Conservation (phyloP, 2,888 invertebrate genomes). For the Athetis lepigone region DNA sequence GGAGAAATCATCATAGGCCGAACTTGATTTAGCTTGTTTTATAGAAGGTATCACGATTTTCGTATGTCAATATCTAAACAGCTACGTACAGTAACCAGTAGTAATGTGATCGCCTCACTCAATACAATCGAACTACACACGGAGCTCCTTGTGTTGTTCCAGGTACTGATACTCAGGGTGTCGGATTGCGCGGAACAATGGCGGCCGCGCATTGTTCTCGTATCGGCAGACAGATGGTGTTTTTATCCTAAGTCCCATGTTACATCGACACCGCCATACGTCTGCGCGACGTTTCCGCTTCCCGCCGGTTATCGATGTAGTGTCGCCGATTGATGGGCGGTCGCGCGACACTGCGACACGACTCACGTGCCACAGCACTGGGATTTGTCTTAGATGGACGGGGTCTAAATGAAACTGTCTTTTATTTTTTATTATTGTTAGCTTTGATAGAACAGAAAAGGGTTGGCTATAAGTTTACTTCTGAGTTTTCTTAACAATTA, state of each 20-base stretch:
- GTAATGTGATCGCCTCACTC: conserved; percentile 5
- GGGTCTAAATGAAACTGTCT: background rate
- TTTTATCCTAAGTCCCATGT: conserved; percentile 53
- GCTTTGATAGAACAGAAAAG: background rate
- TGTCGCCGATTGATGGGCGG: conserved; percentile 48
- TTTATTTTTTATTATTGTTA: background rate
- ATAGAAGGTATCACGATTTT: too few relatives aligned
- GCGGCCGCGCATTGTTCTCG: conserved; percentile 44
- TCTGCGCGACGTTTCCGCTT: conserved; percentile 50
- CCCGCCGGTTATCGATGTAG: conserved; percentile 49
- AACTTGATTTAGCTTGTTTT: too few relatives aligned
- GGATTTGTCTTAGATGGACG: conserved; percentile 1
- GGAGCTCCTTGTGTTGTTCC: conserved; percentile 9
- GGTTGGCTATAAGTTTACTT: too few relatives aligned
- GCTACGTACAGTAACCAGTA: background rate
- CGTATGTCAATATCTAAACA: background rate
- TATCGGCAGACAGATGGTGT: conserved; percentile 39
- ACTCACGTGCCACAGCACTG: conserved; percentile 11
- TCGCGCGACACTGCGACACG: conserved; percentile 19
- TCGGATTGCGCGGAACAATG: conserved; percentile 37
- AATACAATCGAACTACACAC: background rate
- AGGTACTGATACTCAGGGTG: conserved; percentile 18
- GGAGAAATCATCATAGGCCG: too few relatives aligned
- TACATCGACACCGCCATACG: conserved; percentile 38
- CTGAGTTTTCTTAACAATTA: background rate